Evolutionary conservation across 2,113 vertebrate genomes (phyloP).

Genomic region (Anarhynchus alexandrinus): DNA sequence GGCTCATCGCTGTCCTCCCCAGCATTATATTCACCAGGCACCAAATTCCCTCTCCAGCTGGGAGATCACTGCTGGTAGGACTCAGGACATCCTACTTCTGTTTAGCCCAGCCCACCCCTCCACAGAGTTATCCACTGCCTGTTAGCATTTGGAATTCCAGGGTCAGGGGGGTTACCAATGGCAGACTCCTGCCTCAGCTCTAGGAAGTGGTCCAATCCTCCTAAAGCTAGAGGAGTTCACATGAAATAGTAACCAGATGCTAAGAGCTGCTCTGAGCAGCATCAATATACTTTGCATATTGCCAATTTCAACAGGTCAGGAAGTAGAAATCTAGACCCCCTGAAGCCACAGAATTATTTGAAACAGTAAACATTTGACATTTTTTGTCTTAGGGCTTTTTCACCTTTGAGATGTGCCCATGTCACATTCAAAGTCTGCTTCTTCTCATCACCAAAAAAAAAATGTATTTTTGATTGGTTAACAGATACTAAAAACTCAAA

Average conservation of each 20-base stretch:
- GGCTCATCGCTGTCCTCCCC: neutral
- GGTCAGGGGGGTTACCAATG: accelerated
- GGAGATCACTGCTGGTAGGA: neutral
- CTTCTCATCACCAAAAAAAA: neutral
- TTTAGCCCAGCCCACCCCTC: neutral
- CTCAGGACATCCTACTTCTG: neutral
- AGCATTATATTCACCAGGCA: neutral
- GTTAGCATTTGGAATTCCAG: neutral
- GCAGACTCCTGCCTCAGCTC: neutral
- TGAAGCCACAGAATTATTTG: neutral
- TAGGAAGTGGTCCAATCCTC: neutral
- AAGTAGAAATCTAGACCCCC: neutral
- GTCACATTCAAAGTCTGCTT: neutral
- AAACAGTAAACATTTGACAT: neutral
- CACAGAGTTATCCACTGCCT: neutral
- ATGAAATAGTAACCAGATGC: neutral
- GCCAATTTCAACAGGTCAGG: neutral
- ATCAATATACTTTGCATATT: neutral
- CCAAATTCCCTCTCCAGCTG: neutral
- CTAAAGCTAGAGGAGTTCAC: neutral
- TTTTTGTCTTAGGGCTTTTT: neutral
- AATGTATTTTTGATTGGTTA: neutral
- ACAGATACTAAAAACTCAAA: neutral
- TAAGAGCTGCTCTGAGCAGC: neutral
- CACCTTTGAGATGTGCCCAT: neutral